phyloP scores from a whole-genome alignment of 2,113 vertebrate species.

The Parotia lawesii region DNA sequence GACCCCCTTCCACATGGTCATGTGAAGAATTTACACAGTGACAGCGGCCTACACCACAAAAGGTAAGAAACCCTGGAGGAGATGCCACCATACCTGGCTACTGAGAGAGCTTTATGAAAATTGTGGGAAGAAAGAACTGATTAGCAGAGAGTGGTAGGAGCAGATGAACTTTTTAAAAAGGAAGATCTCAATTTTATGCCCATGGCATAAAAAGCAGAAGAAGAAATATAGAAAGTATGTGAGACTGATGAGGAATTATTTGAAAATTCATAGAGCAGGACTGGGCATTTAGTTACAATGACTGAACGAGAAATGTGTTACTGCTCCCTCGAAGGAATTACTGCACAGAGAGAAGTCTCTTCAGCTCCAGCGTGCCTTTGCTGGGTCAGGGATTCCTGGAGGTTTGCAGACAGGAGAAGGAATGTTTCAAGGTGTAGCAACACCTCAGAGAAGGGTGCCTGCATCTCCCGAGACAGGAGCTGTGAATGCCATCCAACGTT shows the following conservation, averaged over 20 bases:
- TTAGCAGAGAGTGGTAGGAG: background rate
- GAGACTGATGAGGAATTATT: constrained; percentile 19
- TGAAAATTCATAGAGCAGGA: constrained; percentile 13
- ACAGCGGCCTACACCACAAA: fast-evolving
- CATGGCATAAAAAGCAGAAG: background rate
- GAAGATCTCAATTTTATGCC: background rate
- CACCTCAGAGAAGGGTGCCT: background rate
- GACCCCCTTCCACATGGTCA: background rate
- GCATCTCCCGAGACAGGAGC: background rate
- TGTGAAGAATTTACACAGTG: fast-evolving
- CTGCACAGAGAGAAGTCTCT: background rate
- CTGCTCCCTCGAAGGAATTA: background rate
- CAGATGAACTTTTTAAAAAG: background rate
- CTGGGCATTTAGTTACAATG: background rate
- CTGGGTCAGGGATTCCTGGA: background rate
- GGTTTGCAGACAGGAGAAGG: background rate
- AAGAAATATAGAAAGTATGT: background rate
- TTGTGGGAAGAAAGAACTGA: background rate
- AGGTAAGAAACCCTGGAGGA: background rate
- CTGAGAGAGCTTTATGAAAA: background rate
- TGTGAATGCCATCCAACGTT: background rate
- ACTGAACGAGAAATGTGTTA: background rate
- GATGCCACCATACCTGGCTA: background rate
- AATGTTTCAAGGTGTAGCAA: background rate
- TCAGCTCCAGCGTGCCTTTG: background rate